Conservation (phyloP, 2,113 vertebrate genomes). For the Rhinogobius similis region DNA sequence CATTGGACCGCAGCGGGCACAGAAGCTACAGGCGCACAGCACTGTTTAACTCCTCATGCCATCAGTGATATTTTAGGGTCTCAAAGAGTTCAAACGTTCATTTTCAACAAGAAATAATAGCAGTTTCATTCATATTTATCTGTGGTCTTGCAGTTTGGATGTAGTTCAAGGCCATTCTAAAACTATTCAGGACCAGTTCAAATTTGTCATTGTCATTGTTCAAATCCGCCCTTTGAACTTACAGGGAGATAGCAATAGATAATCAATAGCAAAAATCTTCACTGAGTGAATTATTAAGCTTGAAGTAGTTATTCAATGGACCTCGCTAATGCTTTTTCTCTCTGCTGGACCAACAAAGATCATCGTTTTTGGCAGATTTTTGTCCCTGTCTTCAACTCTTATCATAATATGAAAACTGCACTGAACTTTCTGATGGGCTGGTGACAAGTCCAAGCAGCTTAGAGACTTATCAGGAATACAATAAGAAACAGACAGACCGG, state of each 20-base stretch:
- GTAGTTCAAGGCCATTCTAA: too few relatives aligned
- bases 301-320: constrained; percentile 5
- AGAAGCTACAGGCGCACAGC: constrained; percentile 7
- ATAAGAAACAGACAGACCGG: constrained; percentile 67
- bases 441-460: constrained; percentile 75
- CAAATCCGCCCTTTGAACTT: constrained; percentile 25
- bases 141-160: too few relatives aligned
- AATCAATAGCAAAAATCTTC: constrained; percentile 18
- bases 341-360: constrained; percentile 7
- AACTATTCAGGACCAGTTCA: too few relatives aligned
- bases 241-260: constrained; percentile 16
- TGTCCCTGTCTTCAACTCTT: constrained; percentile 43
- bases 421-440: constrained; percentile 72
- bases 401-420: constrained; percentile 56
- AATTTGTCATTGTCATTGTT: too few relatives aligned
- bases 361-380: constrained; percentile 32
- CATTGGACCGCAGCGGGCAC: constrained; percentile 48
- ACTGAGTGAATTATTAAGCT: constrained; percentile 8
- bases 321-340: not conserved
- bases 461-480: constrained; percentile 73
- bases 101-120: too few relatives aligned
- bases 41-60: constrained; percentile 17
- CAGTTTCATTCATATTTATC: too few relatives aligned
- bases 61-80: not conserved
- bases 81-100: not conserved